Percentiles rank a stretch among this genome's conserved stretches.
Evolutionary conservation across 2,113 vertebrate species (phyloP).

Genomic region (Phrynocephalus versicolor): DNA sequence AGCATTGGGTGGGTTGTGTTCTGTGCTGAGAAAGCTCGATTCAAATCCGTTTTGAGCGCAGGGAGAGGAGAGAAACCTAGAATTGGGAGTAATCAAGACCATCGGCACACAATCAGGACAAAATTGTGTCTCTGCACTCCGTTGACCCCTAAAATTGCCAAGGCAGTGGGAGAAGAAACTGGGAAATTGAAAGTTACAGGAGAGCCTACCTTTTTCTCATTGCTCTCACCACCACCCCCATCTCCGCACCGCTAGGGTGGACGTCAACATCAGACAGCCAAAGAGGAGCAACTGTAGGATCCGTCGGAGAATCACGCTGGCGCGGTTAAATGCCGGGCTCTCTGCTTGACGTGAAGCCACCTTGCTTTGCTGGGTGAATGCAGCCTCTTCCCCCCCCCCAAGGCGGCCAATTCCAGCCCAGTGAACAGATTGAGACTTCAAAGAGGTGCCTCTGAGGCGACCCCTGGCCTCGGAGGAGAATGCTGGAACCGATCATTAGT

Average conservation of each 20-base stretch:
- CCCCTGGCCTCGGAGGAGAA: not conserved
- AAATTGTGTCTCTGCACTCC: not conserved
- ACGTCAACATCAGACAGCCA: not conserved
- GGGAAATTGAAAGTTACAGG: not conserved
- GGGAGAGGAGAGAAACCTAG: not conserved
- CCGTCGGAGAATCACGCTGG: not conserved
- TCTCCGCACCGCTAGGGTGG: too few relatives aligned
- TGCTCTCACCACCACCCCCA: too few relatives aligned
- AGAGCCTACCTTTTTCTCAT: not conserved
- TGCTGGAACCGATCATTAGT: slow-evolving; percentile 11
- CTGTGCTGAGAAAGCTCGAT: not conserved
- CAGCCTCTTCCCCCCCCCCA: not conserved
- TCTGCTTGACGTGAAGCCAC: not conserved
- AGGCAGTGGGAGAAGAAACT: not conserved
- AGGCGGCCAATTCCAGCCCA: not conserved
- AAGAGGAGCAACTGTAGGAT: not conserved
- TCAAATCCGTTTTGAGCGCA: not conserved
- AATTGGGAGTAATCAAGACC: not conserved
- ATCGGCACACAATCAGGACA: not conserved
- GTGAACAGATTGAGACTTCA: not conserved
- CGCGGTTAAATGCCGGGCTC: not conserved
- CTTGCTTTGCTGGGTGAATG: not conserved
- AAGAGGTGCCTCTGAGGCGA: not conserved
- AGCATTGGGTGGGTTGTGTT: not conserved
- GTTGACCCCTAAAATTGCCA: not conserved